These are phyloP conservation scores for Platysternon megacephalum DNA, from an alignment of 2,113 vertebrate genomes.

Conservation along the genomic window DNA sequence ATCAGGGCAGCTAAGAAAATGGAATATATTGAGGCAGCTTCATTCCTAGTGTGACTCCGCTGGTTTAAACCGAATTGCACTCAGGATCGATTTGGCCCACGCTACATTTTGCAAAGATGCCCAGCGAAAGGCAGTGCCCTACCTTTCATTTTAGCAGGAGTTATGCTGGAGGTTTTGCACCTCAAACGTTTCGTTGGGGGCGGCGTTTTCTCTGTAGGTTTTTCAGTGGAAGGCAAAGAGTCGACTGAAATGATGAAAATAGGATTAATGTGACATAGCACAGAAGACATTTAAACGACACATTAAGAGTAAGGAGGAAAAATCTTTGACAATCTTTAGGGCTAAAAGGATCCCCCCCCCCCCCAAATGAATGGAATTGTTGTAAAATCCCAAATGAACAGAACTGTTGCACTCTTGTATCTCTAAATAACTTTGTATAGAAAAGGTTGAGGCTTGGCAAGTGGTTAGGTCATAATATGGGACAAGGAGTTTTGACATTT, in stretches of 20 bases:
- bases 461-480: background rate
- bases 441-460: background rate
- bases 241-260: background rate
- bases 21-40: background rate
- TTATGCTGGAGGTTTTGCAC: background rate
- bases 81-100: background rate
- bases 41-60: background rate
- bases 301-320: background rate
- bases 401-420: no score
- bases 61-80: background rate
- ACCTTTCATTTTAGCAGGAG: background rate
- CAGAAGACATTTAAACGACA: background rate
- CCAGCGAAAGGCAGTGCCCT: background rate
- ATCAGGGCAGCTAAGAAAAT: background rate
- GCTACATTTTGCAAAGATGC: background rate
- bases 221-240: background rate
- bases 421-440: background rate
- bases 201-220: background rate
- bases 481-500: background rate
- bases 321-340: background rate
- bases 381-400: no score
- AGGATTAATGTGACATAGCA: background rate
- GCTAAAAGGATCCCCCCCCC: background rate
- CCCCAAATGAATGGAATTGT: no score
- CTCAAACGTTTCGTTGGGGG: background rate